Base-by-base conservation (phyloP, 2,113 vertebrate species). In the Cranoglanis bouderius region DNA sequence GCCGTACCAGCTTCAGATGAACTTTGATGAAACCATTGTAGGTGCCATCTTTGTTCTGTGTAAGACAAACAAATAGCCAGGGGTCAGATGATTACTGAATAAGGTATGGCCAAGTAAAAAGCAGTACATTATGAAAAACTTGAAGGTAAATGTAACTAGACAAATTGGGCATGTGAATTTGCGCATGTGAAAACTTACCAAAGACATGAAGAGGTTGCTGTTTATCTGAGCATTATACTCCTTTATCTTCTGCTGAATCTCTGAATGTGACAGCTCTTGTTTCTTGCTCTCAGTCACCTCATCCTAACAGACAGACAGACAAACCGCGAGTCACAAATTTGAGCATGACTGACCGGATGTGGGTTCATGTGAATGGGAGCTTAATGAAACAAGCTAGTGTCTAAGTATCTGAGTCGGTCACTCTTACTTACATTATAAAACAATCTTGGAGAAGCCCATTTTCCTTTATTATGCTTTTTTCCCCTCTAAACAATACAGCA, bases 1-100 rank as follows among this genome's bases (percentile, higher is more conserved):
- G 98, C 1, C 98, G 96, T 1, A 96, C 93, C 85, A 99, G 93
- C 93, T 99, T 98, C 91, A 99, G 96, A 87, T 99, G 97, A 88
- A 99, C 98, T 92, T 98, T 99, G 92, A 99, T 99, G 93, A 99
- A 99, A 65, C 98, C 98, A 0, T 98, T 99, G 94, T 97, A 99
- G 61, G 97, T 96, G 77, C 98, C 97, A 0, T 99, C 97, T 94
- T 97, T 98, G 91, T 97, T 98, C 98, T 99, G 93, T 85, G 59
- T 14, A 92, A 21, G 18, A 12, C 57, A 78, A 72, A 65, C 21
- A 88, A 46, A 26, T 10, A 3, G n/a, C 35, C 0, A 85, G 16
- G 29, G 6, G 29, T 26, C 6, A 53, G 29, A 21, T 83, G 29
- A 75, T 16, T 14, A 21, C 18, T 2, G 6, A 40, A 51, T 70